Base-by-base conservation (phyloP, 1,140 invertebrate genomes). In the Dreissena polymorpha region DNA sequence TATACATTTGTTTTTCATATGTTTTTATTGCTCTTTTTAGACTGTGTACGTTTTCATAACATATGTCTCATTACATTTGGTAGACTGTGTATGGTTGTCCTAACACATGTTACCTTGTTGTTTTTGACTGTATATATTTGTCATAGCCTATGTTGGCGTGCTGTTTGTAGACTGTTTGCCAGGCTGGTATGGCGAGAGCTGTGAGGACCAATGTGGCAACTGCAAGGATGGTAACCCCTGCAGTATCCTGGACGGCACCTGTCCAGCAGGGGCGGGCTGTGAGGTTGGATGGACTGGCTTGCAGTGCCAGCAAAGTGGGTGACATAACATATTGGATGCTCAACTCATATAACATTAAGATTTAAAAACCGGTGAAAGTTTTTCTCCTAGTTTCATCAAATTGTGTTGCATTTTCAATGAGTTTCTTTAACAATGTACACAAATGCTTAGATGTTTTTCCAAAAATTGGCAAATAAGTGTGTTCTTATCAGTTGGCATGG, bases 121-220 rank as follows among this genome's bases (percentile, higher is more conserved):
- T 18, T 12, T 12, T 12, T 55, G 12, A 55, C 12, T 55, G 53
- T 55, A 55, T 18, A 55, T 55, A 12, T 55, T 12, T 55, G 12
- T 55, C 18, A 18, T 55, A 18, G 18, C 18, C 18, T 55, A 12
- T 55, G 53, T 55, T 55, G 12, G 53, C 53, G 6, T 53, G 12
- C 13, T 3, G 39, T 51, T 75, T 76, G 18, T 64, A 83, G 81
- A 18, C 21, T 83, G 81, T 63, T 16, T 60, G 39, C 71, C 71
- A 6, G 81, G 81, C 23, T 64, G 14, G 16, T 83, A 63, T 57
- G 81, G 81, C 8, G 65, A 75, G 53, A 76, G 74, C 25, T 83
- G 81, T 83, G 51, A 18, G 16, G 10, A 25, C 0, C n/a, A 8
- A 13, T 83, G 81, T 63, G 81, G 81, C 5, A 49, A 83, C 12